phyloP scores from a whole-genome alignment of 2,888 invertebrate genomes.

The Epinotia brunnichana region DNA sequence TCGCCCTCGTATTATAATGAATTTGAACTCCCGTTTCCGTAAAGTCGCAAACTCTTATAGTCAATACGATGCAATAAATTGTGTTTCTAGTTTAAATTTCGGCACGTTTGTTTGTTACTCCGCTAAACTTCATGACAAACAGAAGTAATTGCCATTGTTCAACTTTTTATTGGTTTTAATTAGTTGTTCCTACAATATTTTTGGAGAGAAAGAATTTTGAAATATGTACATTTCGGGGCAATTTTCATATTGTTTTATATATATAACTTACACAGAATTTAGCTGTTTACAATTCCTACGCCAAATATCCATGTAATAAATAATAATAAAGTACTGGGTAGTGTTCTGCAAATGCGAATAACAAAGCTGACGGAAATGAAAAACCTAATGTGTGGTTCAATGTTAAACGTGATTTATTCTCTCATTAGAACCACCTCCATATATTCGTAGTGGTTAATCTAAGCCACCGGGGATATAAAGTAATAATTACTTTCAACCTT shows the following conservation, averaged over 20 bases:
- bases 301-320: conserved; percentile 34
- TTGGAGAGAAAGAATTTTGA: conserved; percentile 7
- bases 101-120: conserved; percentile 24
- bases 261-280: conserved; percentile 26
- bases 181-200: conserved; percentile 6
- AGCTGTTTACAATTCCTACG: conserved; percentile 17
- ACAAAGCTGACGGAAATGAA: conserved; percentile 33
- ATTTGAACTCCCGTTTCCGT: conserved; percentile 5
- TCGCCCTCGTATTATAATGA: no score
- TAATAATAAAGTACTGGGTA: conserved; percentile 28
- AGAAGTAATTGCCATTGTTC: conserved; percentile 30
- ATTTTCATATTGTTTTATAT: conserved; percentile 20
- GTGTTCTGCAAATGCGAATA: conserved; percentile 35
- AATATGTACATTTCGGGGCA: conserved; percentile 3
- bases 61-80: conserved; percentile 5
- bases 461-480: conserved; percentile 24
- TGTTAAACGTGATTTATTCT: conserved; percentile 39
- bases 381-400: conserved; percentile 30
- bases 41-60: conserved; percentile 25
- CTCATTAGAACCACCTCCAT: conserved; percentile 26
- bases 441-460: conserved; percentile 14
- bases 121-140: conserved; percentile 28
- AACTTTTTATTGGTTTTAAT: conserved; percentile 26
- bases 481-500: conserved; percentile 32
- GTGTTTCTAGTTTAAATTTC: conserved; percentile 18